phyloP scores from a whole-genome alignment of 2,888 invertebrate genomes.

The Mythimna impura region DNA sequence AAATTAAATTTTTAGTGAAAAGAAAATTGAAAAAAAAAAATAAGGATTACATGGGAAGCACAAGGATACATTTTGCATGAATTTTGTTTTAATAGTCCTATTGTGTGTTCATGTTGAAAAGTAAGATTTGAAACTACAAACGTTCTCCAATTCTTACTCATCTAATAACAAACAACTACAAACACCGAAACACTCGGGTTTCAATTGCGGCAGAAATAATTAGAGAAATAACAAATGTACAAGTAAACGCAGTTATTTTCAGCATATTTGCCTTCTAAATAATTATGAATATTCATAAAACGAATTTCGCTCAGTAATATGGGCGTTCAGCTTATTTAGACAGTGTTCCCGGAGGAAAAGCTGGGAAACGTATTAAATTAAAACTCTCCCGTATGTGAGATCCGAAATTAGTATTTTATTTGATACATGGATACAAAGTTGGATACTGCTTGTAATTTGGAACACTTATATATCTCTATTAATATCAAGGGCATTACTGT shows the following conservation, averaged over 20 bases:
- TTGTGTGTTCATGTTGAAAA: too few species aligned
- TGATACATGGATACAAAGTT: neutral
- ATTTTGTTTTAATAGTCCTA: neutral
- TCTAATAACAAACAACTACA: neutral
- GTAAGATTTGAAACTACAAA: too few species aligned
- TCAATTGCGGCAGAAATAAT: conserved; percentile 16
- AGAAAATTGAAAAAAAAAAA: too few species aligned
- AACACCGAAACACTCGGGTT: neutral
- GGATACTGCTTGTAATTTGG: too few species aligned
- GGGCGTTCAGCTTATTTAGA: conserved; percentile 7
- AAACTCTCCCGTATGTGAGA: neutral
- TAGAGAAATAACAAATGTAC: neutral
- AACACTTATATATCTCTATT: too few species aligned
- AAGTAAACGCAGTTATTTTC: conserved; percentile 5
- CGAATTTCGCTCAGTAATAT: conserved; percentile 2
- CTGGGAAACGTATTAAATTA: conserved; percentile 11
- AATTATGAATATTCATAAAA: conserved; percentile 12
- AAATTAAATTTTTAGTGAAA: too few species aligned
- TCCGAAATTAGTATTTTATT: neutral
- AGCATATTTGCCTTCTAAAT: conserved; percentile 11
- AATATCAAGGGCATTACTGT: too few species aligned
- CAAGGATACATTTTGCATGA: too few species aligned
- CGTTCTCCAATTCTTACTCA: neutral
- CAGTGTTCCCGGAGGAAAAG: conserved; percentile 16
- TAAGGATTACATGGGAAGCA: too few species aligned